Conservation (phyloP, 2,888 invertebrate species). For the Vanessa cardui region DNA sequence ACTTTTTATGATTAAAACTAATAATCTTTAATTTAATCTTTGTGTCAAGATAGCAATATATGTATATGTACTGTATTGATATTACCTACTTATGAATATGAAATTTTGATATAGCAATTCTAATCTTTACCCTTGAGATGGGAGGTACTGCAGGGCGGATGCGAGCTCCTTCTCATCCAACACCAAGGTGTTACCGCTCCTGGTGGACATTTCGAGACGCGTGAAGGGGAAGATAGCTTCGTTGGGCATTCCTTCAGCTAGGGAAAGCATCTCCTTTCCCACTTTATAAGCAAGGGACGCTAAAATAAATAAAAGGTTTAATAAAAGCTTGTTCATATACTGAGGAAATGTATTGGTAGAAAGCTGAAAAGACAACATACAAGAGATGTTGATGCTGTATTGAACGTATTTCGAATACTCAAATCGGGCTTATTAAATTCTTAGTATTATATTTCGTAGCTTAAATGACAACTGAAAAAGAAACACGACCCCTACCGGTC, state of each 20-base stretch:
- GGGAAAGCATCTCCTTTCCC: slow-evolving; percentile 78
- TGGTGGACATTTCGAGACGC: slow-evolving; percentile 82
- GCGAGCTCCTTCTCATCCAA: slow-evolving; percentile 84
- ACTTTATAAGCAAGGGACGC: slow-evolving; percentile 71
- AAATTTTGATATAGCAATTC: too few relatives aligned
- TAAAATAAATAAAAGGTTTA: slow-evolving; percentile 42
- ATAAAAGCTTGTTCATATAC: too few relatives aligned
- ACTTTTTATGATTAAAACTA: too few relatives aligned
- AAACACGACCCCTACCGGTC: not conserved
- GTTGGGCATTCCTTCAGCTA: slow-evolving; percentile 90
- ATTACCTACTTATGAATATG: too few relatives aligned
- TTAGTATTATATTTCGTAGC: not conserved
- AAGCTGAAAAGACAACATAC: too few relatives aligned
- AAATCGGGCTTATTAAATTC: too few relatives aligned
- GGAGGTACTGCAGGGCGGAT: slow-evolving; percentile 88
- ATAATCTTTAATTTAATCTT: too few relatives aligned
- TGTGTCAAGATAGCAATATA: too few relatives aligned
- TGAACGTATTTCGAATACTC: too few relatives aligned
- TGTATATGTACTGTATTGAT: too few relatives aligned
- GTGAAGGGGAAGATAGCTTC: slow-evolving; percentile 87
- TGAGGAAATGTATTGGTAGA: too few relatives aligned
- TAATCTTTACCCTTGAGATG: slow-evolving; percentile 85
- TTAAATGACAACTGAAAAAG: not conserved
- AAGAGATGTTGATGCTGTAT: too few relatives aligned
- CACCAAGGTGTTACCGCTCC: slow-evolving; percentile 77